These are phyloP conservation scores for Tinea trinotella DNA, from an alignment of 2,888 invertebrate genomes.

Conservation along the genomic window DNA sequence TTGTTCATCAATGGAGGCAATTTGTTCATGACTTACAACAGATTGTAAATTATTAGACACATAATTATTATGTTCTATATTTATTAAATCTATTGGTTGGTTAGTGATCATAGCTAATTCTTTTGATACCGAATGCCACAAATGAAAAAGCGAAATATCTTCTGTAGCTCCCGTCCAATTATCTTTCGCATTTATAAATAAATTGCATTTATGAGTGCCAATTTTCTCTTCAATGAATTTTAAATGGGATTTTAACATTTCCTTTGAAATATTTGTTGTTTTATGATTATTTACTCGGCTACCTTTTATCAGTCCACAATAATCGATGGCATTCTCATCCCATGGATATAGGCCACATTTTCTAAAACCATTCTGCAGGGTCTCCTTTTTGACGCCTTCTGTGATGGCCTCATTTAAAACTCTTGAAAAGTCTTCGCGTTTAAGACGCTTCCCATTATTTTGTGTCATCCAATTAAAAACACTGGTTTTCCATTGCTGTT, in stretches of 20 bases:
- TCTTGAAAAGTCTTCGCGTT: background rate
- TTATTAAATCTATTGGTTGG: no score
- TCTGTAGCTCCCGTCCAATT: background rate
- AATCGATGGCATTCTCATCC: conserved; percentile 2
- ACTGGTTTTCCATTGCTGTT: background rate
- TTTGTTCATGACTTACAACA: no score
- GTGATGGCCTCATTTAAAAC: background rate
- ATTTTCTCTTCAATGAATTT: background rate
- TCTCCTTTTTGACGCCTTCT: background rate
- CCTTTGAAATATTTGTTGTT: background rate
- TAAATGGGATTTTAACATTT: background rate
- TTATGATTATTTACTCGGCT: background rate
- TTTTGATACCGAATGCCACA: background rate
- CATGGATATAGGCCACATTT: conserved; percentile 1
- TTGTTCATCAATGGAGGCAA: no score
- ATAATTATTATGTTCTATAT: no score
- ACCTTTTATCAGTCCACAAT: background rate
- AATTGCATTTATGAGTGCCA: background rate
- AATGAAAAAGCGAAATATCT: background rate
- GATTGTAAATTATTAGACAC: no score
- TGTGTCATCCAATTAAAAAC: background rate
- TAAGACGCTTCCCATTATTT: background rate
- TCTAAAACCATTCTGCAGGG: background rate
- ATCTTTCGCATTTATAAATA: background rate
- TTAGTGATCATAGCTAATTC: background rate